phyloP scores from a whole-genome alignment of 2,888 invertebrate species.

The Heteromyza rotundicornis region DNA sequence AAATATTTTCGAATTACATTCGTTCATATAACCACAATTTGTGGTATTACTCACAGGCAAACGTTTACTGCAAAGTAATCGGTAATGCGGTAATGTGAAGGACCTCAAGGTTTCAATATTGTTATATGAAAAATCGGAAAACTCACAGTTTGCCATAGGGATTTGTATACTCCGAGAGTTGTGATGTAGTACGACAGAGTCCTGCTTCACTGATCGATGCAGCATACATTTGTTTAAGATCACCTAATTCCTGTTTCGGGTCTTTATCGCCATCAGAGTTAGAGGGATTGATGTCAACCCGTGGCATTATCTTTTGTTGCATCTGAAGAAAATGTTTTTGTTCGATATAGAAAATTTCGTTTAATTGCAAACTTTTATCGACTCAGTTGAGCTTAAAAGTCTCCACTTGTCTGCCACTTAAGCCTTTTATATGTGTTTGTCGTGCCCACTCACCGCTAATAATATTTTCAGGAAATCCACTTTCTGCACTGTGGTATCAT shows the following conservation, averaged over 20 bases:
- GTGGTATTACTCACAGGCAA: constrained; percentile 24
- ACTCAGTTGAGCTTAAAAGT: no score
- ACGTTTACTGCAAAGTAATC: constrained; percentile 27
- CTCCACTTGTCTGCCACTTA: no score
- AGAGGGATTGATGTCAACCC: not conserved
- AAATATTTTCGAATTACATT: constrained; percentile 39
- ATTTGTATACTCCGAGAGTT: constrained; percentile 44
- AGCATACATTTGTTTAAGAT: constrained; percentile 30
- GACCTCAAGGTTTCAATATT: not conserved
- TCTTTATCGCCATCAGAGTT: not conserved
- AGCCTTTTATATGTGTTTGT: no score
- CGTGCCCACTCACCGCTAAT: constrained; percentile 30
- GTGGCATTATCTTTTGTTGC: constrained; percentile 19
- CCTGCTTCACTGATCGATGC: constrained; percentile 55
- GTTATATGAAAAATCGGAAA: no score
- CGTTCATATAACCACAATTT: constrained; percentile 40
- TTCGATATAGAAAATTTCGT: no score
- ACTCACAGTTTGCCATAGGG: constrained; percentile 45
- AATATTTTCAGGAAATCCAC: constrained; percentile 41
- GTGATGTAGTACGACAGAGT: constrained; percentile 51
- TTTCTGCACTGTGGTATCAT: constrained; percentile 43
- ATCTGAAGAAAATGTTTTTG: constrained; percentile 5
- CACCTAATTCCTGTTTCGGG: constrained; percentile 2
- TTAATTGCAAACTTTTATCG: no score
- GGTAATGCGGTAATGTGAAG: not conserved